Evolutionary conservation across 2,797 vertebrate genomes (phyloP).

Genomic region (Sebastiscus tertius): DNA sequence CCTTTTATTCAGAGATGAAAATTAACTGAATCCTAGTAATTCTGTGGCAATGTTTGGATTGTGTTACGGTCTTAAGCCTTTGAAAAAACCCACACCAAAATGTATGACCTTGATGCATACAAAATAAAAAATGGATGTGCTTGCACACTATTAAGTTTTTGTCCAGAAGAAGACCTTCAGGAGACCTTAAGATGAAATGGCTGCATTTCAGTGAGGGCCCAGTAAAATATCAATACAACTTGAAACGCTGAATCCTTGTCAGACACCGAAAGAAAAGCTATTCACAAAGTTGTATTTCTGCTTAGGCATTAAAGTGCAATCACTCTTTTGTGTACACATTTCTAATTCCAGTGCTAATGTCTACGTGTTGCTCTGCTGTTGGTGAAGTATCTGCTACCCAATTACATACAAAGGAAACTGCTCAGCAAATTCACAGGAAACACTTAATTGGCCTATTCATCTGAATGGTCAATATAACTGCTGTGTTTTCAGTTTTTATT

Average conservation of each 20-base stretch:
- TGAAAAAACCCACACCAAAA: background rate
- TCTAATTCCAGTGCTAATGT: background rate
- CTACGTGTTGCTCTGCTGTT: background rate
- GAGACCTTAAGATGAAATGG: background rate
- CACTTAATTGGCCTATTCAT: background rate
- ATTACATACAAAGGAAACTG: background rate
- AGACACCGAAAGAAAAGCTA: background rate
- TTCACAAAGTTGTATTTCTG: background rate
- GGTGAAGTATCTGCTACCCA: background rate
- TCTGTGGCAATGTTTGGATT: background rate
- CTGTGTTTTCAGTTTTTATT: slow-evolving; percentile 5
- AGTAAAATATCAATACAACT: background rate
- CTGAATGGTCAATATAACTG: background rate
- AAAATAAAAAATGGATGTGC: background rate
- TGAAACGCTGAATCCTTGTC: background rate
- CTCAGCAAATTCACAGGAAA: slow-evolving; percentile 1
- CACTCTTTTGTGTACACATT: background rate
- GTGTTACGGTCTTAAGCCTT: background rate
- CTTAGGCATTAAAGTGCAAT: background rate
- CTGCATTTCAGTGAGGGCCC: background rate
- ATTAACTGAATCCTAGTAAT: background rate
- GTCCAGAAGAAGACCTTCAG: slow-evolving; percentile 14
- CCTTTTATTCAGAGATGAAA: background rate
- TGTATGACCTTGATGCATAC: background rate
- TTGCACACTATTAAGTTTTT: background rate